Base-by-base conservation (phyloP, 1,140 invertebrate species). In the Ceratosolen solmsi region DNA sequence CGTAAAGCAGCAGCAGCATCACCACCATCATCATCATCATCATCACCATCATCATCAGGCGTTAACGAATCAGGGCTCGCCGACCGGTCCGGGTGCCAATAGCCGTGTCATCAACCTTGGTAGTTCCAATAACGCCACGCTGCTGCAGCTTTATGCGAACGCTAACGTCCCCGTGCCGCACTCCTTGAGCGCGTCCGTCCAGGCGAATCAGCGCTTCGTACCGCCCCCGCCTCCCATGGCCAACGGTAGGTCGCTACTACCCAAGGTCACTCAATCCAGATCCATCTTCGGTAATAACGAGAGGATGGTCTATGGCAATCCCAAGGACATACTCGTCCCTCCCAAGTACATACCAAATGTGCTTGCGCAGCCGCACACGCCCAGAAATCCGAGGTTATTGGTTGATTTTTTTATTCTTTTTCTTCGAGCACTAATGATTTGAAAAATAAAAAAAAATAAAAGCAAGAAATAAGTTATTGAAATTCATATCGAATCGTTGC, bases 291-390 rank as follows among this genome's bases (percentile, higher is more conserved):
- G 91, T 1, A 92, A 93, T 46, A 93, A 92, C 30, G 94, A 95
- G 84, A 94, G 92, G 82, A 94, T 92, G 0, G 93, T 95, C 9
- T 95, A 95, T 84, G 94, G 94, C 0, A 94, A 95, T 89, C 94
- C 94, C 0, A 95, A 95, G 85, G 94, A 95, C 82, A 92, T 93
- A 15, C 90, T 94, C 82, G 89, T 92, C 84, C 89, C 92, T 2
- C 92, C 93, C 0, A 90, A 90, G 71, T 90, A 88, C 27, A 54
- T 80, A 79, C 38, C 76, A 17, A 72, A 60, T 60, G 33, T 27
- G 33, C 75, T 70, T 65, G 77, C 68, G 9, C 84, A 71, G 56
- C 85, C 83, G 60, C 56, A 78, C 22, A 5, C 86, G 56, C 77
- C 82, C 38, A 82, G 84, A 20, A 83, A 30, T 54, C 51, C 74